Base-by-base conservation (phyloP, 2,113 vertebrate genomes). In the Gavialis gangeticus region DNA sequence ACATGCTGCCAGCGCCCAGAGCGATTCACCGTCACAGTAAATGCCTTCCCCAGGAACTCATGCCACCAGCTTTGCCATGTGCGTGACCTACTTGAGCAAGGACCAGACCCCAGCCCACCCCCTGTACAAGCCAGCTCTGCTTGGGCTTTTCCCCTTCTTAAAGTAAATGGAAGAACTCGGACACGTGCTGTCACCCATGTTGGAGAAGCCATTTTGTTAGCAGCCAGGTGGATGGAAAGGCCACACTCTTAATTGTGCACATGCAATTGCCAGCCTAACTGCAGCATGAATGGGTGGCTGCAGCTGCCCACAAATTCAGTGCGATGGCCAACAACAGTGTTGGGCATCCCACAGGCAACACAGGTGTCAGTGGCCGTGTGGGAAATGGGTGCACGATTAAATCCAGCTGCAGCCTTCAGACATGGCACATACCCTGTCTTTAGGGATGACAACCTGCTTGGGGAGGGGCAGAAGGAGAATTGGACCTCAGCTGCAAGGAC, bases 1-100 rank as follows among this genome's bases (percentile, higher is more conserved):
- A 12, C 6, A 0, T 1, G 4, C 30, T 46, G 4, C 10, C 59
- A 28, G 63, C 67, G 62, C 62, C 77, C 62, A 11, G 67, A 46
- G 58, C 30, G 24, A 0, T 25, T 25, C 2, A 2, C 18, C 1
- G 3, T 37, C 67, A 0, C 69, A 37, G 67, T 2, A 3, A 3
- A 4, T 15, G 30, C 25, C 76, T 9, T 30, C 75, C 15, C 11
- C 0, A 13, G 15, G 12, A 4, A 69, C 15, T 21, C 9, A 3
- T 3, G 21, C 22, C 63, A 4, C 1, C 18, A 10, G 54, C 66
- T 3, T 10, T n/a, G 60, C 34, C 86, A 10, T 0, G 0, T 12
- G 55, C 37, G 2, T 19, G 55, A 13, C 28, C 24, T 6, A 67
- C 75, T 46, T 28, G 84, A 57, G 60, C 1, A 0, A 73, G 83